Conservation (phyloP, 2,113 vertebrate species). For the Solea senegalensis region DNA sequence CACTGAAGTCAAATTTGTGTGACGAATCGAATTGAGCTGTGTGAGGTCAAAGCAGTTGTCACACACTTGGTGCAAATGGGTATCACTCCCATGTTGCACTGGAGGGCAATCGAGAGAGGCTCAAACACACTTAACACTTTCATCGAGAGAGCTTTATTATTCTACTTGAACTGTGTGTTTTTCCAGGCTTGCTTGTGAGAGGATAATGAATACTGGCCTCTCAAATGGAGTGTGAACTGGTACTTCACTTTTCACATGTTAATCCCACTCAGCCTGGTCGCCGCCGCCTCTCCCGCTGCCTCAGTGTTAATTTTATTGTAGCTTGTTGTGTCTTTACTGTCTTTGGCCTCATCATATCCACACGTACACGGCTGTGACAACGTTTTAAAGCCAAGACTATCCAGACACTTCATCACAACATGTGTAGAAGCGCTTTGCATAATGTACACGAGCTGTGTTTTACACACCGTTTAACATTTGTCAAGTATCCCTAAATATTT, state of each 20-base stretch:
- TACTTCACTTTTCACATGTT: constrained; percentile 75
- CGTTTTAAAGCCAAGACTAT: no score
- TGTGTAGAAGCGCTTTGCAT: background rate
- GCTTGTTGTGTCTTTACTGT: constrained; percentile 31
- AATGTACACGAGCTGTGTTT: background rate
- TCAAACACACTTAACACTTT: constrained; percentile 76
- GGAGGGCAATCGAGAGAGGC: constrained; percentile 74
- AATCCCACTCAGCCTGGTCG: constrained; percentile 69
- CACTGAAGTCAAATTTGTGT: constrained; percentile 15
- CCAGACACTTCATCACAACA: background rate
- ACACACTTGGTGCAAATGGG: constrained; percentile 49
- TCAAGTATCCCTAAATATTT: background rate
- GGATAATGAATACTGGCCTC: constrained; percentile 73
- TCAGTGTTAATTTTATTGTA: constrained; percentile 33
- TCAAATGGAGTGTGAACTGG: constrained; percentile 74
- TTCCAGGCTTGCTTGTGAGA: constrained; percentile 65
- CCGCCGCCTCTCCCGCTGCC: constrained; percentile 46
- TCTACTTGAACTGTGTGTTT: constrained; percentile 73
- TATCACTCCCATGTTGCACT: constrained; percentile 55
- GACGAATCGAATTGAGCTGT: constrained; percentile 45
- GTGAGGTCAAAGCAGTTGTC: constrained; percentile 54
- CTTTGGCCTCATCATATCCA: constrained; percentile 21
- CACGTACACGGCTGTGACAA: background rate
- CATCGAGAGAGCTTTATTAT: constrained; percentile 75
- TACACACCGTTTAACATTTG: constrained; percentile 2